Percentiles rank a stretch among this genome's conserved stretches.
Evolutionary conservation across 2,113 vertebrate genomes (phyloP).

Genomic region (Mus musculus): GRCm39 chr1:100253001-100253500

Average conservation of each 20-base stretch:
- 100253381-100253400: rapidly evolving
- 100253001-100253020: background rate
- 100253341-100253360: background rate
- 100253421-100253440: too few relatives aligned
- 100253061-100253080: background rate
- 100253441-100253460: background rate
- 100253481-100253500: background rate
- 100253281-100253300: background rate
- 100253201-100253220: too few relatives aligned
- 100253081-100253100: background rate
- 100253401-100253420: background rate
- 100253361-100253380: background rate
- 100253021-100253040: background rate
- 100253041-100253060: background rate
- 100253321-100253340: background rate
- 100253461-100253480: background rate
- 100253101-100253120: background rate
- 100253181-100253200: background rate
- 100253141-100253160: background rate
- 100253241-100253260: background rate
- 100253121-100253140: background rate
- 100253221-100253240: background rate
- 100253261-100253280: background rate
- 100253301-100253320: background rate
- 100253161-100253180: too few relatives aligned